phyloP scores from a whole-genome alignment of 1,140 invertebrate species.

The Nasonia giraulti region DNA sequence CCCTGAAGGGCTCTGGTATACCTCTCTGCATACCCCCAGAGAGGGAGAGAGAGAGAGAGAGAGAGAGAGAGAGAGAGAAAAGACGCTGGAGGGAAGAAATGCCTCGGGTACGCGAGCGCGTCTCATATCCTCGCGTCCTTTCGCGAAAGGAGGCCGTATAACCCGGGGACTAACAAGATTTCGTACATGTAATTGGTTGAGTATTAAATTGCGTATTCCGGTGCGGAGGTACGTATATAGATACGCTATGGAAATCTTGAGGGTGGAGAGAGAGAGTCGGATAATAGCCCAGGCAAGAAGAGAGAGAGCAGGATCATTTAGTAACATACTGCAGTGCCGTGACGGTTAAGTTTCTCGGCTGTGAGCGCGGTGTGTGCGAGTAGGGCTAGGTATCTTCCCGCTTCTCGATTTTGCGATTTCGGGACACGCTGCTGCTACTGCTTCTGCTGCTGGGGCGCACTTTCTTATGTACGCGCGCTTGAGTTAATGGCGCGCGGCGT shows the following conservation, averaged over 20 bases:
- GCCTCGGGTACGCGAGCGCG: slow-evolving; percentile 64
- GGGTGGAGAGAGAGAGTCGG: slow-evolving; percentile 50
- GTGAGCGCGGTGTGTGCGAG: not conserved
- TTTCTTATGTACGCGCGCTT: slow-evolving; percentile 31
- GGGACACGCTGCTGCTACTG: not conserved
- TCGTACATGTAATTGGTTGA: slow-evolving; percentile 75
- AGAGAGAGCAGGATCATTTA: slow-evolving; percentile 70
- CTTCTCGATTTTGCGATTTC: slow-evolving; percentile 37
- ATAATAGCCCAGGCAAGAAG: slow-evolving; percentile 65
- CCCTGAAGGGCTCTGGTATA: slow-evolving; percentile 51
- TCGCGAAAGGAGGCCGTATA: slow-evolving; percentile 62
- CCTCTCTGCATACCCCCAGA: slow-evolving; percentile 24
- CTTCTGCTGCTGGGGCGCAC: not conserved
- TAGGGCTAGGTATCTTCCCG: not conserved
- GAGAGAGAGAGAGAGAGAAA: slow-evolving; percentile 32
- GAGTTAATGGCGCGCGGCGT: slow-evolving; percentile 24
- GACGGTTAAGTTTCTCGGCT: slow-evolving; percentile 60
- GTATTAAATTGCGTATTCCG: slow-evolving; percentile 75
- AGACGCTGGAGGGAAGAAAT: slow-evolving; percentile 53
- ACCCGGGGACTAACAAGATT: slow-evolving; percentile 74
- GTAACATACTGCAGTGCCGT: slow-evolving; percentile 73
- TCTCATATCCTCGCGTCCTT: slow-evolving; percentile 47
- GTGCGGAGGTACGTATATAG: slow-evolving; percentile 47
- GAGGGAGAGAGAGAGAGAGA: slow-evolving; percentile 3
- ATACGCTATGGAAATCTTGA: slow-evolving; percentile 21